Base-by-base conservation (phyloP, 2,888 invertebrate genomes). In the Perizoma affinitatum region DNA sequence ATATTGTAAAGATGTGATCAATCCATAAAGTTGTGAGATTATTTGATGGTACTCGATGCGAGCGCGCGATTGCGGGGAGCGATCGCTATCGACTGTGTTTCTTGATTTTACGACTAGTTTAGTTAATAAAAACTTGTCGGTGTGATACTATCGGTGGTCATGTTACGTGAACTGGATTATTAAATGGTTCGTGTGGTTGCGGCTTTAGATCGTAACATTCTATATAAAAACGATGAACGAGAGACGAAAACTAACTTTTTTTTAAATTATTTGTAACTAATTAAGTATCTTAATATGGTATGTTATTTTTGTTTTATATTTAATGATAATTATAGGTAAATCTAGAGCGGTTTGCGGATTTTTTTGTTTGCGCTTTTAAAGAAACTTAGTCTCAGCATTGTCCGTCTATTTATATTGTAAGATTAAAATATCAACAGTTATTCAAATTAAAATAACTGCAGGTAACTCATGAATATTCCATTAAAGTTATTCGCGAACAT, bases 21-120 rank as follows among this genome's bases (percentile, higher is more conserved):
- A 66, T 45, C 67, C 78, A 79, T 88, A 88, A 88, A 88, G 82
- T 76, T 76, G 71, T 77, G 74, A 82, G 79, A 85, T 87, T 87
- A 88, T 88, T 83, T 76, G 82, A 81, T 79, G 73, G 73, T 57
- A 66, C 59, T 67, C 76, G 84, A 85, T 84, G 75, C 72, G 70
- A 66, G 65, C 73, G 80, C 79, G 70, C 75, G 86, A 83, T 82
- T 75, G 73, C 72, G 78, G 79, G 78, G 79, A 79, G 69, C 72
- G 86, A 86, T 86, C 70, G 57, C 69, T 83, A 86, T 86, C 86
- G 60, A 10, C 53, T 63, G 66, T 77, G 77, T 80, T n/a, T 79
- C 83, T 77, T 78, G 79, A 80, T 78, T 83, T 83, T 79, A 84
- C 80, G 76, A 75, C 71, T 78, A 75, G 75, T 80, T 79, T 71